A percentile compares a stretch with the other conserved stretches of the same genome.
Evolutionary conservation across 64 coral and sea anemone genomes (phyloP).

Genomic region (Pocillopora damicornis): DNA sequence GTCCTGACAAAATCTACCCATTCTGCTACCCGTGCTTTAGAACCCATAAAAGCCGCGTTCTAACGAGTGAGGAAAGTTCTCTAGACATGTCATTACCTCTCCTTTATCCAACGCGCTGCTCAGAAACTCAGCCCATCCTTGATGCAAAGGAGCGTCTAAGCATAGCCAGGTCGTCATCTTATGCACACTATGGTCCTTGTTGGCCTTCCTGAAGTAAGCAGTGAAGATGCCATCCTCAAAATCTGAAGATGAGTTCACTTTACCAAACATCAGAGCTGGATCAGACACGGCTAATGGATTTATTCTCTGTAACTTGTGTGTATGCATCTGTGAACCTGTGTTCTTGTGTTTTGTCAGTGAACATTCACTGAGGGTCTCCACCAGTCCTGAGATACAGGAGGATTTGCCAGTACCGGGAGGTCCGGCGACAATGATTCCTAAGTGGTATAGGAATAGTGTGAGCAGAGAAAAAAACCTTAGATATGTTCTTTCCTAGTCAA

Average conservation of each 20-base stretch:
- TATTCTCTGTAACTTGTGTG: conserved; percentile 84
- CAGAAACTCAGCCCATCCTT: conserved; percentile 92
- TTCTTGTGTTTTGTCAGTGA: conserved; percentile 89
- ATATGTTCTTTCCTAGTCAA: too few relatives aligned
- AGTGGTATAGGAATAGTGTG: neutral
- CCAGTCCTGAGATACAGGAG: conserved; percentile 74
- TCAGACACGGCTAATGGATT: conserved; percentile 87
- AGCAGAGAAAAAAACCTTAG: too few relatives aligned
- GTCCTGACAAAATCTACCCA: too few relatives aligned
- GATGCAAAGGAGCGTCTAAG: conserved; percentile 86
- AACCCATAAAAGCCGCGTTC: too few relatives aligned
- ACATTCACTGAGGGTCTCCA: conserved; percentile 82
- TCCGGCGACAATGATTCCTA: conserved; percentile 92
- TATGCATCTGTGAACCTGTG: conserved; percentile 83
- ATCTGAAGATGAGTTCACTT: conserved; percentile 65
- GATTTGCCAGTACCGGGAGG: conserved; percentile 82
- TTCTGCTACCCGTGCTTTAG: too few relatives aligned
- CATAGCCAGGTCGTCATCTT: conserved; percentile 97
- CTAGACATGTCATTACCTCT: conserved; percentile 34
- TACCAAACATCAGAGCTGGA: conserved; percentile 89
- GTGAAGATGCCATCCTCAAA: conserved; percentile 94
- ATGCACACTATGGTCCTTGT: conserved; percentile 93
- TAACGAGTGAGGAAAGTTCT: neutral
- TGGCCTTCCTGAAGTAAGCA: conserved; percentile 90
- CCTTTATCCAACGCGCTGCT: conserved; percentile 91